A percentile compares a stretch with the other conserved stretches of the same genome.
Conservation (phyloP, 2,888 invertebrate genomes). For the Pristionchus maxplancki region DNA sequence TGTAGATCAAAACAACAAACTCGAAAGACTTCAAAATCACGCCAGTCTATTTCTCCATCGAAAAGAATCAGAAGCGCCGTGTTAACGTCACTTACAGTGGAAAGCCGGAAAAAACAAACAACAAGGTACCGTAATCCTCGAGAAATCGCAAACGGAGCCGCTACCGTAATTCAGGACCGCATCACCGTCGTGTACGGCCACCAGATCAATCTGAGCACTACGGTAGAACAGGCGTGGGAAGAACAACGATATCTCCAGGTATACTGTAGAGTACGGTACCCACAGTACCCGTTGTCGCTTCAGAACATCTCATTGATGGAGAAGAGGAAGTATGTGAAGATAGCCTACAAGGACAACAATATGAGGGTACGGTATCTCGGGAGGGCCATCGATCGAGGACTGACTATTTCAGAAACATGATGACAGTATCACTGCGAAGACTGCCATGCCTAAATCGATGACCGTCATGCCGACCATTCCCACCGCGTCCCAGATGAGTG, state of each 20-base stretch:
- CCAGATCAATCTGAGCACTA: not conserved
- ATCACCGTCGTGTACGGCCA: slow-evolving; percentile 8
- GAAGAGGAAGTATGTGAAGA: not conserved
- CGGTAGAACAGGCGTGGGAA: slow-evolving; percentile 9
- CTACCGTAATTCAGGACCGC: not conserved
- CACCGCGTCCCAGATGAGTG: not conserved
- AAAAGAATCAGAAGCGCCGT: not conserved
- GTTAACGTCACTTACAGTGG: not conserved
- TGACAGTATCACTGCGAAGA: not conserved
- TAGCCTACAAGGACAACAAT: not conserved
- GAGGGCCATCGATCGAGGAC: not conserved
- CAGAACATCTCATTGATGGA: not conserved
- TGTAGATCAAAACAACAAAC: slow-evolving; percentile 8
- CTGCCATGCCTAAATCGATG: not conserved
- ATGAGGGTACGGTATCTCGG: not conserved
- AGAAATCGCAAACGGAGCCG: not conserved
- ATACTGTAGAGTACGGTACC: not conserved
- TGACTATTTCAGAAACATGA: not conserved
- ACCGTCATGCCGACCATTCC: not conserved
- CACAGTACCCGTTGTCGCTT: not conserved
- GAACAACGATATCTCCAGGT: not conserved
- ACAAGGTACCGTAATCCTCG: not conserved
- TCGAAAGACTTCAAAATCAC: slow-evolving; percentile 2
- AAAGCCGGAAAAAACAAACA: not conserved
- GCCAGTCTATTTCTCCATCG: slow-evolving; percentile 4